Conservation (phyloP, 2,797 vertebrate species). For the Anguilla pacifica region DNA sequence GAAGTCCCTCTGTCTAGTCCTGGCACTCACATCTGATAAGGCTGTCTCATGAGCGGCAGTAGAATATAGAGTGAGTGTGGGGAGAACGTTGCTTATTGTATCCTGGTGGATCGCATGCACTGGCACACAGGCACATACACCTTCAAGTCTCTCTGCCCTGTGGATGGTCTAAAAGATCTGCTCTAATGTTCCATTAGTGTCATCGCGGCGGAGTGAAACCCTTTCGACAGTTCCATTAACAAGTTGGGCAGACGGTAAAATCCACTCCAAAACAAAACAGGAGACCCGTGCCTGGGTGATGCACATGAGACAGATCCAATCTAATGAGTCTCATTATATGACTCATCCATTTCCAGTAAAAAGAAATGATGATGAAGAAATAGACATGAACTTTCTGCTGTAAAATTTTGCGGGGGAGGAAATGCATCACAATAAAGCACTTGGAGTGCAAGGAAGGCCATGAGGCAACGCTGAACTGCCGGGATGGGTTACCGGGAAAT, state of each 20-base stretch:
- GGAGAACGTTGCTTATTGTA: neutral
- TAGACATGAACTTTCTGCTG: neutral
- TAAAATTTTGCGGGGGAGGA: neutral
- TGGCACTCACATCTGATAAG: neutral
- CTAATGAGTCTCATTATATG: neutral
- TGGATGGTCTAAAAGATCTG: neutral
- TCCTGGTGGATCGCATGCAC: neutral
- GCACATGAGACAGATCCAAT: neutral
- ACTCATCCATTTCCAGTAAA: neutral
- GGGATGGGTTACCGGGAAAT: neutral
- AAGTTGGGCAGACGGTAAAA: neutral
- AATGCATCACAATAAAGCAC: neutral
- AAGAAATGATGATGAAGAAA: neutral
- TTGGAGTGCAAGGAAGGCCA: neutral
- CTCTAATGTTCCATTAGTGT: conserved; percentile 10
- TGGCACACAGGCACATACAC: neutral
- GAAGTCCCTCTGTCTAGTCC: neutral
- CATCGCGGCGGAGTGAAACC: neutral
- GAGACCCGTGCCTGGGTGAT: neutral
- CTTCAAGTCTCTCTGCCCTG: neutral
- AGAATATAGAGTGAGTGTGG: neutral
- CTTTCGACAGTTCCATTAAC: neutral
- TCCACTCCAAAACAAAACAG: neutral
- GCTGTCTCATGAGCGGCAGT: neutral
- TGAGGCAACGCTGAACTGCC: neutral